Conservation (phyloP, 2,113 vertebrate species). For the Notothenia coriiceps region DNA sequence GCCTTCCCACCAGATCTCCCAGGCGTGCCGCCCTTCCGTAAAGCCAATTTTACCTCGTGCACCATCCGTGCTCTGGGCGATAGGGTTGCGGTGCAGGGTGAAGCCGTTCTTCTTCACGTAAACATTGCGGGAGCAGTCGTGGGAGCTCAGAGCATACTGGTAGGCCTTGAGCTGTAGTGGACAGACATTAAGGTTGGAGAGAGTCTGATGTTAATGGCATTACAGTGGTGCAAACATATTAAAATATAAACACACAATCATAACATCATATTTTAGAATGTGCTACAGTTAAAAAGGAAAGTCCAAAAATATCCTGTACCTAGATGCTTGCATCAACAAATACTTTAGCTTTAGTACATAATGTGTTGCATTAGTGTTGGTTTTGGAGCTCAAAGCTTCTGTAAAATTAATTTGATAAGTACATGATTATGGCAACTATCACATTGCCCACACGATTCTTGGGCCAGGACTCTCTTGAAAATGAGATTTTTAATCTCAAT, state of each 20-base stretch:
- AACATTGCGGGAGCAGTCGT: slow-evolving; percentile 98
- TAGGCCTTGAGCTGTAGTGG: slow-evolving; percentile 90
- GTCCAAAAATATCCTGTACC: neutral
- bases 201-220: neutral
- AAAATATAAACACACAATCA: neutral
- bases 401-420: neutral
- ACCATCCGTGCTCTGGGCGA: slow-evolving; percentile 98
- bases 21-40: slow-evolving; percentile 95
- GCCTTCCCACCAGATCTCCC: slow-evolving; percentile 99
- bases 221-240: neutral
- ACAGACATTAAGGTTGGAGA: neutral
- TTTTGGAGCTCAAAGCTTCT: neutral
- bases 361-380: neutral
- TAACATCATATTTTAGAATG: neutral
- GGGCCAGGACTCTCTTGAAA: too few relatives aligned
- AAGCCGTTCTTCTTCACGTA: slow-evolving; percentile 99
- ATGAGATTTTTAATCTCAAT: too few relatives aligned
- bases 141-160: slow-evolving; percentile 95
- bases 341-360: neutral
- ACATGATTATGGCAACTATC: neutral
- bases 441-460: too few relatives aligned
- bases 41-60: slow-evolving; percentile 98
- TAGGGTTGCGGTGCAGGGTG: slow-evolving; percentile 98
- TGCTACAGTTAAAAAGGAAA: neutral
- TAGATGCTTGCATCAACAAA: neutral